Conservation (phyloP, 2,113 vertebrate species). For the Mormyrus iriodes region DNA sequence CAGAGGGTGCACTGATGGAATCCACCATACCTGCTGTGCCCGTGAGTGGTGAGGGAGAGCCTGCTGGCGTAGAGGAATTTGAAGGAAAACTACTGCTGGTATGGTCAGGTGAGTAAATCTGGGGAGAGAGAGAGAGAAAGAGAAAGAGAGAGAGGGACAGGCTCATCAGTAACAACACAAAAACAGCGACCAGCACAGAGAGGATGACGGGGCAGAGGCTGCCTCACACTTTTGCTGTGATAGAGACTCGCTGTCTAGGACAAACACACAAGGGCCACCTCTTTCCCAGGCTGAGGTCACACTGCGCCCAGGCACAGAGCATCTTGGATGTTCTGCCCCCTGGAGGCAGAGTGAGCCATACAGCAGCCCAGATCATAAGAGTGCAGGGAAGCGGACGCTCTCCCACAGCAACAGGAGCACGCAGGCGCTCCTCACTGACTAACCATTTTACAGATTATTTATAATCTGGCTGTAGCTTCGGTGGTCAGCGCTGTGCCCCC, state of each 20-base stretch:
- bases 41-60: conserved; percentile 90
- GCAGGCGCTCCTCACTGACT: conserved; percentile 5
- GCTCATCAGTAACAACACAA: conserved; percentile 33
- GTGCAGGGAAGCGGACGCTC: conserved; percentile 18
- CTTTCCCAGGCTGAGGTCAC: not conserved
- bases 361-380: conserved; percentile 45
- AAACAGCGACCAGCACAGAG: not conserved
- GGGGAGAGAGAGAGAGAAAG: conserved; percentile 43
- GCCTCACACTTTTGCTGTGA: not conserved
- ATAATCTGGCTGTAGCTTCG: conserved; percentile 29
- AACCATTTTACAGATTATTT: conserved; percentile 29
- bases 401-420: not conserved
- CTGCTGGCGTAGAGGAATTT: conserved; percentile 93
- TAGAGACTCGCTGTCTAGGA: not conserved
- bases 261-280: not conserved
- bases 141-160: conserved; percentile 46
- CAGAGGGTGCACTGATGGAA: conserved; percentile 50
- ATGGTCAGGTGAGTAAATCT: conserved; percentile 99
- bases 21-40: conserved; percentile 64
- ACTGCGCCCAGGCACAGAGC: not conserved
- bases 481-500: conserved; percentile 24
- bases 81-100: conserved; percentile 98
- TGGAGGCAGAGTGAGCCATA: conserved; percentile 40
- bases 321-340: not conserved
- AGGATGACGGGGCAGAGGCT: not conserved